Base-by-base conservation (phyloP, 1,140 invertebrate genomes). In the Argopecten irradians region DNA sequence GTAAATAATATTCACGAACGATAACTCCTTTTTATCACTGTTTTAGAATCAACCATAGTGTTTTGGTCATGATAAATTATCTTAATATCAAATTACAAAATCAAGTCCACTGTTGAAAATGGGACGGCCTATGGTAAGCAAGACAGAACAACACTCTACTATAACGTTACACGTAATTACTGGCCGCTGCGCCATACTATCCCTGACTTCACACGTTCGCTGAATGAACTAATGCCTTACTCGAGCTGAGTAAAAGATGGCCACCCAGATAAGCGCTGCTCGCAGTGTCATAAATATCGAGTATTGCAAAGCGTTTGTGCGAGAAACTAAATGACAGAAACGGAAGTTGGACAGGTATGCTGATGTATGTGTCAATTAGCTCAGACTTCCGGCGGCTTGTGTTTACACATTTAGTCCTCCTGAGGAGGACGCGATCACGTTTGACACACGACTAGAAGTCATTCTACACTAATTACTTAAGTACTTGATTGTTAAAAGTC, bases 21-120 rank as follows among this genome's bases (percentile, higher is more conserved):
- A 71, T 71, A 71, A 71, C 55, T 71, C 55, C 28, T 71, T 11
- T 28, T 71, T 71, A 71, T 71, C 55, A 71, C 55, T 28, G 55
- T 71, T 71, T 71, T 71, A 28, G 55, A 71, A 71, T 71, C 55
- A n/a, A 71, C 55, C n/a, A 28, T 71, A n/a, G 55, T 71, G 55
- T 71, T 71, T 71, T 71, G 55, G 55, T 71, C 55, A n/a, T 71
- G 55, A 71, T 71, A 71, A 71, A 71, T 71, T 71, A 71, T 71
- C 55, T 71, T 71, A 71, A 71, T 71, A 71, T 71, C 55, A 71
- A 71, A 71, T 71, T 71, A 71, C 55, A 71, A 71, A 71, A 71
- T 71, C 28, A 71, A 71, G 55, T 71, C 55, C 55, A 71, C 55
- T 71, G 55, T 71, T 71, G 55, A 71, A 71, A 71, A 71, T 16